These are phyloP conservation scores for Neosilurus hyrtlii DNA, from an alignment of 2,797 vertebrate species.

Conservation along the genomic window DNA sequence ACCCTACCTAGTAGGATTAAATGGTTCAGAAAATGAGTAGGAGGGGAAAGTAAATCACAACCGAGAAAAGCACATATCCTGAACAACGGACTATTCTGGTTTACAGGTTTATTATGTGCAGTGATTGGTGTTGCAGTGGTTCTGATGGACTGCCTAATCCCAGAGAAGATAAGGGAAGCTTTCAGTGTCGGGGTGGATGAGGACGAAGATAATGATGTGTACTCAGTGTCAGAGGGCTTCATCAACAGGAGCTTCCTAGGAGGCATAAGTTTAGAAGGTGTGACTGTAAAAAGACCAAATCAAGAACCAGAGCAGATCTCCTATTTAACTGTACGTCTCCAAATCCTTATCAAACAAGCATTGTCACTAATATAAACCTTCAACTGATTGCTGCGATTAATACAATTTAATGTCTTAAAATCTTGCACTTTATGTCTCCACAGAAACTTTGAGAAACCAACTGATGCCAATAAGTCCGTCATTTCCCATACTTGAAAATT, in stretches of 20 bases:
- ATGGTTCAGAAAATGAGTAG: no score
- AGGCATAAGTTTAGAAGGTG: slow-evolving; percentile 56
- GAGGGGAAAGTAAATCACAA: background rate
- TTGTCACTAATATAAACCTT: slow-evolving; percentile 3
- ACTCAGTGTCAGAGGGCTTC: slow-evolving; percentile 60
- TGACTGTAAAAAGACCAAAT: slow-evolving; percentile 43
- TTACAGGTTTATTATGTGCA: slow-evolving; percentile 83
- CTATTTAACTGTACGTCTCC: slow-evolving; percentile 44
- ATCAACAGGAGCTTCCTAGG: slow-evolving; percentile 70
- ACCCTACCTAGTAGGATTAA: no score
- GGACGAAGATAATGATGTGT: slow-evolving; percentile 65
- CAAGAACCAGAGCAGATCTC: slow-evolving; percentile 36
- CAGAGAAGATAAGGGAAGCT: slow-evolving; percentile 77
- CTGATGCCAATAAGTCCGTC: slow-evolving; percentile 6
- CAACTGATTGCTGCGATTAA: background rate
- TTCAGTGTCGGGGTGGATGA: slow-evolving; percentile 75
- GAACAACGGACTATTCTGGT: slow-evolving; percentile 18
- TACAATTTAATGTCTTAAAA: background rate
- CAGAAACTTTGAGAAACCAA: slow-evolving; percentile 46
- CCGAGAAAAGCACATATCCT: background rate
- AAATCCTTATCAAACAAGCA: background rate
- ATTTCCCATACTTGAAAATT: slow-evolving; percentile 49
- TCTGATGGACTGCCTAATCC: slow-evolving; percentile 69
- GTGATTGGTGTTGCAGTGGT: slow-evolving; percentile 77
- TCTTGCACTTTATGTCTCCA: slow-evolving; percentile 10